Evolutionary conservation across 1,140 invertebrate genomes (phyloP).

Genomic region (Epicauta chinensis): DNA sequence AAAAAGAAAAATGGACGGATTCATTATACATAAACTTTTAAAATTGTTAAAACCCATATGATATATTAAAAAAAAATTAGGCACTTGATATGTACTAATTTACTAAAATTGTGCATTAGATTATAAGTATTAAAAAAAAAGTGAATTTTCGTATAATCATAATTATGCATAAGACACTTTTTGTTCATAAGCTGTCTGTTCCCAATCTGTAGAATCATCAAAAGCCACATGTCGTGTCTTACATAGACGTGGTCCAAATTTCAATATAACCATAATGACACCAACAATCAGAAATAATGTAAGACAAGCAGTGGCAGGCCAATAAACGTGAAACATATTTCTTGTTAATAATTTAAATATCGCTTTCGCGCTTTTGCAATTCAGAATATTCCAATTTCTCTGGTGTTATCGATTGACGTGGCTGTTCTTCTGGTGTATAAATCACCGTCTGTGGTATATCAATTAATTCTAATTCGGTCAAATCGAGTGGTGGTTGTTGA

Average conservation of each 20-base stretch:
- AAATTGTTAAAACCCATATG: too few relatives aligned
- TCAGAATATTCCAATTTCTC: conserved; percentile 59
- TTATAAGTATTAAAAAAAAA: neutral
- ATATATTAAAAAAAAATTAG: neutral
- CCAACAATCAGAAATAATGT: conserved; percentile 62
- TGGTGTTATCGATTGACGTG: conserved; percentile 29
- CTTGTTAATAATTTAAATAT: conserved; percentile 54
- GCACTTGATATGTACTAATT: neutral
- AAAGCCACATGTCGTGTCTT: conserved; percentile 59
- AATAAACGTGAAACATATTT: conserved; percentile 39
- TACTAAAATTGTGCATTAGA: neutral
- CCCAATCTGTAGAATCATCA: conserved; percentile 52
- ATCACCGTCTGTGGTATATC: conserved; percentile 29
- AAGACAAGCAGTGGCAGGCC: conserved; percentile 61
- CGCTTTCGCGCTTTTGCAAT: conserved; percentile 72
- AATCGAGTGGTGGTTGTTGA: conserved; percentile 74
- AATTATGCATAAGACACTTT: conserved; percentile 41
- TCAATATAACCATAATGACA: conserved; percentile 67
- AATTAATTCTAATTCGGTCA: conserved; percentile 58
- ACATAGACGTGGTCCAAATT: conserved; percentile 61
- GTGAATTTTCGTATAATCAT: neutral
- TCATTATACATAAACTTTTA: neutral
- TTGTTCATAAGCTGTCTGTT: conserved; percentile 55
- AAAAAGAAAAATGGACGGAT: conserved; percentile 8
- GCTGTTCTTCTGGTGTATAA: conserved; percentile 33